These are phyloP conservation scores for Acanthosepion esculentum DNA, from an alignment of 2,888 invertebrate species.

Conservation along the genomic window DNA sequence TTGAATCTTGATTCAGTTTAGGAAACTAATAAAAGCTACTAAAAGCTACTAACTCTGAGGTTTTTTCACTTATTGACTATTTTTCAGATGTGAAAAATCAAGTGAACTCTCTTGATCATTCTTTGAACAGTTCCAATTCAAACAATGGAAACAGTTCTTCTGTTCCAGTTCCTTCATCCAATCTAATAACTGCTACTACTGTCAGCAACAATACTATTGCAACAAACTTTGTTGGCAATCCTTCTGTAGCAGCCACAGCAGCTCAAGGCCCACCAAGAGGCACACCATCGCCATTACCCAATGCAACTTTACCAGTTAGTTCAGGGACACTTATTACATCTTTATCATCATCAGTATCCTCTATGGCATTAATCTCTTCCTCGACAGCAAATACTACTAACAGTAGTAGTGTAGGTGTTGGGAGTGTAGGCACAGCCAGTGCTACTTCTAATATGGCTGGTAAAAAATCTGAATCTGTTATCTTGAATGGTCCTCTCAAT, in stretches of 20 bases:
- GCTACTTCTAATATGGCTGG: slow-evolving; percentile 58
- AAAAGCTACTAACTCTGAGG: too few relatives aligned
- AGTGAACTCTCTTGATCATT: slow-evolving; percentile 70
- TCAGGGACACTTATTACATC: slow-evolving; percentile 42
- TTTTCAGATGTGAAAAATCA: slow-evolving; percentile 69
- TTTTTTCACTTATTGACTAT: not conserved
- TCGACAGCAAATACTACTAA: slow-evolving; percentile 57
- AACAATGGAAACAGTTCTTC: slow-evolving; percentile 58
- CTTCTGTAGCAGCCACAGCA: slow-evolving; percentile 76
- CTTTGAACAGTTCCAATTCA: slow-evolving; percentile 52
- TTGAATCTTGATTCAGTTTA: too few relatives aligned
- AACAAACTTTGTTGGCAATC: slow-evolving; percentile 72
- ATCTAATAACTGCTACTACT: slow-evolving; percentile 65
- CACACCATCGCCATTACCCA: slow-evolving; percentile 76
- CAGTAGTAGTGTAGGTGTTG: slow-evolving; percentile 55
- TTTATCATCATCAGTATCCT: slow-evolving; percentile 36
- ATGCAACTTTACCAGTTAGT: slow-evolving; percentile 34
- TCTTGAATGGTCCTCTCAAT: slow-evolving; percentile 77
- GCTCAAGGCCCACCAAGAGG: slow-evolving; percentile 12
- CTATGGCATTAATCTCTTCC: slow-evolving; percentile 47
- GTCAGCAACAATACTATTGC: slow-evolving; percentile 68
- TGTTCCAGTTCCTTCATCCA: slow-evolving; percentile 75
- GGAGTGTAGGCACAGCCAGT: slow-evolving; percentile 53
- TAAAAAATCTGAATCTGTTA: slow-evolving; percentile 61
- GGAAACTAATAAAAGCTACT: too few relatives aligned